phyloP scores from a whole-genome alignment of 2,888 invertebrate species.

The Eueremaeus valkanovi region DNA sequence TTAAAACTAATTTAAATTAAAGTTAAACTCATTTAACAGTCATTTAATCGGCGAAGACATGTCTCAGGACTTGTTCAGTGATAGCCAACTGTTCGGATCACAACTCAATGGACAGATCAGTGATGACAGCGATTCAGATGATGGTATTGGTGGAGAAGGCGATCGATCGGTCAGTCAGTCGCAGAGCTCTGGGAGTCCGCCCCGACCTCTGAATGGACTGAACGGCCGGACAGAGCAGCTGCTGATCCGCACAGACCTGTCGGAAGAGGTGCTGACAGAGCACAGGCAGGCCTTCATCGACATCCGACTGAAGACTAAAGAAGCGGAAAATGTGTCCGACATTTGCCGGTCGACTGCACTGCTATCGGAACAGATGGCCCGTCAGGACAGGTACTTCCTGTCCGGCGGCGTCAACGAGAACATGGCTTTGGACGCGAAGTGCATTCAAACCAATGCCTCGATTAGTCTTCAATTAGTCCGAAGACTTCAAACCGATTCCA shows the following conservation, averaged over 20 bases:
- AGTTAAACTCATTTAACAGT: too few species aligned
- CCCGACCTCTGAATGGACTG: too few species aligned
- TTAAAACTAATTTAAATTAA: too few species aligned
- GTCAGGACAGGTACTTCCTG: neutral
- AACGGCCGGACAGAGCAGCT: too few species aligned
- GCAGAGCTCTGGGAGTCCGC: too few species aligned
- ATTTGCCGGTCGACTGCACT: neutral
- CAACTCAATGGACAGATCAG: neutral
- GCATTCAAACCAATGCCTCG: neutral
- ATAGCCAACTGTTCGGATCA: neutral
- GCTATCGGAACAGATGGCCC: neutral
- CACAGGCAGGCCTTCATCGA: neutral
- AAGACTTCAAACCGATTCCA: neutral
- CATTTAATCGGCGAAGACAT: too few species aligned
- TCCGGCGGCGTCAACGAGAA: neutral
- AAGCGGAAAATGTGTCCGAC: neutral
- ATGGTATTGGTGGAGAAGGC: too few species aligned
- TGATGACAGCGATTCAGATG: neutral
- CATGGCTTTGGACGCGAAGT: conserved; percentile 22
- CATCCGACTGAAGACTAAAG: neutral
- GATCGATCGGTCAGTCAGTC: neutral
- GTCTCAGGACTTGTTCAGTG: conserved; percentile 17
- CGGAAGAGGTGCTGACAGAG: neutral
- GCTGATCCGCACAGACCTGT: neutral
- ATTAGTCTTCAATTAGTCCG: neutral